A percentile compares a stretch with the other conserved stretches of the same genome.
Conservation (phyloP, 2,797 vertebrate species). For the Sebastes baramenuke region DNA sequence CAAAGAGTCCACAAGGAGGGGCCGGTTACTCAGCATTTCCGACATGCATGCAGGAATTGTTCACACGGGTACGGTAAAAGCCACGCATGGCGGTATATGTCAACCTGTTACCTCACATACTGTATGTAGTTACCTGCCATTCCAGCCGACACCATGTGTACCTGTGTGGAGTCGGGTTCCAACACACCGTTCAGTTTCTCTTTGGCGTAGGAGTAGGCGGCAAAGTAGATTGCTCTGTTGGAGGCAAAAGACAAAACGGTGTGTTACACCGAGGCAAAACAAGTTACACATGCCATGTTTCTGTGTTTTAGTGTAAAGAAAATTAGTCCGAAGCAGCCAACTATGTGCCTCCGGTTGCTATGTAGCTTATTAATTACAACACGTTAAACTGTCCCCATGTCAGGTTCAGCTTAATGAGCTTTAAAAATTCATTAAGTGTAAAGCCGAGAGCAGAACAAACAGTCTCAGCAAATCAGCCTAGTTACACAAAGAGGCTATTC, state of each 20-base stretch:
- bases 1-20: not conserved
- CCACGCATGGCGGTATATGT: not conserved
- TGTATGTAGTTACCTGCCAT: constrained; percentile 90
- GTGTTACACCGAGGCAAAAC: not conserved
- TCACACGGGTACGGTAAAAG: not conserved
- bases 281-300: not conserved
- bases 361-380: constrained; percentile 34
- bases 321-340: constrained; percentile 1
- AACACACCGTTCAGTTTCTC: constrained; percentile 91
- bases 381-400: constrained; percentile 1
- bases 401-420: constrained; percentile 34
- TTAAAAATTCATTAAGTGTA: constrained; percentile 9
- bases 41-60: no score
- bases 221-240: constrained; percentile 97
- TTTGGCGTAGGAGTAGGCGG: constrained; percentile 96
- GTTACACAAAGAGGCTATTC: constrained; percentile 17
- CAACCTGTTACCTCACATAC: not conserved
- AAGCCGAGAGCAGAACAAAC: not conserved
- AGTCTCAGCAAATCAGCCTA: not conserved
- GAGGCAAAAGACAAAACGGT: constrained; percentile 28
- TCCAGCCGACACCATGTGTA: constrained; percentile 97
- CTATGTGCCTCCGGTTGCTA: not conserved
- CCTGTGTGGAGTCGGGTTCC: constrained; percentile 93
- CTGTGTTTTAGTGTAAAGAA: not conserved
- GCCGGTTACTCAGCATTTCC: no score